Base-by-base conservation (phyloP, 2,113 vertebrate genomes). In the Cyanoramphus novaezelandiae region DNA sequence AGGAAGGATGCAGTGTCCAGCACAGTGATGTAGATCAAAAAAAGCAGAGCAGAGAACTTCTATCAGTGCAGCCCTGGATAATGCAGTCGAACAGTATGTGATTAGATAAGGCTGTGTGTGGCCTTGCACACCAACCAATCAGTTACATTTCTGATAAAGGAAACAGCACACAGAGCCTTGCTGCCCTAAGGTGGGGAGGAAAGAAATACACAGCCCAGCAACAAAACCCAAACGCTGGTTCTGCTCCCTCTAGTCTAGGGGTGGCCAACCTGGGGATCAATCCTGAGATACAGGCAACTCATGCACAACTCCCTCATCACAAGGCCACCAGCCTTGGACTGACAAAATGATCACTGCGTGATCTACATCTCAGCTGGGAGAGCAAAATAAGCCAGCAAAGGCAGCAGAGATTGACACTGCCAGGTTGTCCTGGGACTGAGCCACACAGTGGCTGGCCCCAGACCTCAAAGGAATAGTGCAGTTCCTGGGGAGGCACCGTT, bases 371-470 rank as follows among this genome's bases (percentile, higher is more conserved):
- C 82, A 62, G 24, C 82, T 18, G 37, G 63, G 41, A 88, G 49
- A 74, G 80, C 49, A 86, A 81, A 93, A 81, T 1, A 33, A 96
- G 88, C 37, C 79, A 74, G 92, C 53, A 53, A 83, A 72, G 82
- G 63, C 86, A 92, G 79, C 49, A 31, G 59, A 95, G 82, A 94
- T 92, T 93, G 91, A 95, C 92, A 92, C 86, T 77, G 96, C 82
- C 95, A 95, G 94, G 94, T 92, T 95, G 82, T 71, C 44, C 86
- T 49, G 59, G 59, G 85, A 72, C 6, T 11, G 44, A 94, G 79
- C 78, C 78, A 77, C 46, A 20, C 44, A 21, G 67, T 41, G 57
- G 67, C 79, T 82, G 90, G 90, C 53, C 71, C 37, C 63, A 49
- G 63, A 28, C 59, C 82, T 69, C 88, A 95, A 86, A 86, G 53